Percentiles rank a stretch among this genome's conserved stretches.
These are phyloP conservation scores for Acanthurus leucopareius DNA, from an alignment of 2,797 vertebrate species.

Conservation along the genomic window DNA sequence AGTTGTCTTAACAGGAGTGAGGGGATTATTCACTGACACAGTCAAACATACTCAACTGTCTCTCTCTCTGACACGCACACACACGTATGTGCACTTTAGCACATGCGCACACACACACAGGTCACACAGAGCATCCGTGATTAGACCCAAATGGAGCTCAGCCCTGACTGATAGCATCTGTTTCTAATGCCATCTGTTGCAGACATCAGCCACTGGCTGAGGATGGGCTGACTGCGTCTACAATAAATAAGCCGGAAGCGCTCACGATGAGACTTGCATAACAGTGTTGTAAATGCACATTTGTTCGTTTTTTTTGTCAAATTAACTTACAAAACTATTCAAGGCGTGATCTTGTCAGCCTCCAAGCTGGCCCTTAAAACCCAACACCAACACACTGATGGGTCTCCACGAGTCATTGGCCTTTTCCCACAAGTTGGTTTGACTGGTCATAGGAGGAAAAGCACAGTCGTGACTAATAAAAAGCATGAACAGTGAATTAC, in stretches of 20 bases:
- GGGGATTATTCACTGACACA: conserved; percentile 13
- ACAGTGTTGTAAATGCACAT: not conserved
- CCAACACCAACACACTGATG: not conserved
- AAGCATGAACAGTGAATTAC: conserved; percentile 1
- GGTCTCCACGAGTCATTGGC: not conserved
- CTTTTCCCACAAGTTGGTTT: not conserved
- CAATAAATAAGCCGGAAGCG: conserved; percentile 18
- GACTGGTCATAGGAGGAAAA: not conserved
- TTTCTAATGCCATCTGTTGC: conserved; percentile 71
- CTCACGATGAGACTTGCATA: not conserved
- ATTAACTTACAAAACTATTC: not conserved
- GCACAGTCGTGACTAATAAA: not conserved
- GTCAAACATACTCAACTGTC: conserved; percentile 2
- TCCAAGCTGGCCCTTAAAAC: not conserved
- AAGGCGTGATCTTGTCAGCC: not conserved
- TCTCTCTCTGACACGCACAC: not conserved
- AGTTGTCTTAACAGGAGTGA: conserved; percentile 15
- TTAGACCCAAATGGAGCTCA: conserved; percentile 68
- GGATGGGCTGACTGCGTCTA: conserved; percentile 15
- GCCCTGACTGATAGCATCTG: conserved; percentile 69
- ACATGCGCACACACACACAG: conserved; percentile 36
- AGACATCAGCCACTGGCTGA: conserved; percentile 44
- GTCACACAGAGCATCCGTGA: conserved; percentile 57
- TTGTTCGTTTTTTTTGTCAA: conserved; percentile 15
- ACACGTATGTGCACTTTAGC: conserved; percentile 3